Evolutionary conservation across 2,797 vertebrate species (phyloP).

Genomic region (Heliangelus exortis): DNA sequence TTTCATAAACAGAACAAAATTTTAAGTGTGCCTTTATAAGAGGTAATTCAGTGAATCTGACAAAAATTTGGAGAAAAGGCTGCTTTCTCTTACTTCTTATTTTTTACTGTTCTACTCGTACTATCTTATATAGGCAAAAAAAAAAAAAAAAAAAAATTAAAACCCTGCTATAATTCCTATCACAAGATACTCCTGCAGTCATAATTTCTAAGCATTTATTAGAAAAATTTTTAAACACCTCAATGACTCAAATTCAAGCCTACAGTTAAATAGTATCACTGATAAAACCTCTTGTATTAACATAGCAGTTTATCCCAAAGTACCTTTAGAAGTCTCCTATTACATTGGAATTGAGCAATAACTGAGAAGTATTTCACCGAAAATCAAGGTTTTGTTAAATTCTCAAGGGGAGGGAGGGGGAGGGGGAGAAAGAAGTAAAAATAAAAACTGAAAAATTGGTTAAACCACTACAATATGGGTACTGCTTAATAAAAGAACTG

Average conservation of each 20-base stretch:
- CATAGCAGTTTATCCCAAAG: neutral
- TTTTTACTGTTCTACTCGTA: neutral
- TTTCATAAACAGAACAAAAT: neutral
- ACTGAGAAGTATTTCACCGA: neutral
- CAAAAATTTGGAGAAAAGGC: neutral
- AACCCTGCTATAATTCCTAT: neutral
- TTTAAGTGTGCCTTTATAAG: neutral
- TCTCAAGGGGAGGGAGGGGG: neutral
- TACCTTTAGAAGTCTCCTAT: neutral
- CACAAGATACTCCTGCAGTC: neutral
- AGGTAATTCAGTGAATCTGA: neutral
- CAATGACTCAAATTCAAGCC: neutral
- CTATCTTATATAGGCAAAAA: neutral
- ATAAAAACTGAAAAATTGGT: neutral
- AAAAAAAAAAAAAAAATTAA: neutral
- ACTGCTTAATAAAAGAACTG: neutral
- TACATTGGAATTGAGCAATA: neutral
- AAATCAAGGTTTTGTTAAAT: neutral
- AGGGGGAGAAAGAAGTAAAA: neutral
- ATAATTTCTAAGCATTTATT: neutral
- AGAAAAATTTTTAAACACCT: neutral
- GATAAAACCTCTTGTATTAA: neutral
- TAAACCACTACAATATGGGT: neutral
- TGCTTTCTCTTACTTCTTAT: neutral
- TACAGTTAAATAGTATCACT: neutral